Percentiles rank a stretch among this genome's conserved stretches.
These are phyloP conservation scores for Tarsius wallacei DNA, from an alignment of 2,797 vertebrate species.

Conservation along the genomic window DNA sequence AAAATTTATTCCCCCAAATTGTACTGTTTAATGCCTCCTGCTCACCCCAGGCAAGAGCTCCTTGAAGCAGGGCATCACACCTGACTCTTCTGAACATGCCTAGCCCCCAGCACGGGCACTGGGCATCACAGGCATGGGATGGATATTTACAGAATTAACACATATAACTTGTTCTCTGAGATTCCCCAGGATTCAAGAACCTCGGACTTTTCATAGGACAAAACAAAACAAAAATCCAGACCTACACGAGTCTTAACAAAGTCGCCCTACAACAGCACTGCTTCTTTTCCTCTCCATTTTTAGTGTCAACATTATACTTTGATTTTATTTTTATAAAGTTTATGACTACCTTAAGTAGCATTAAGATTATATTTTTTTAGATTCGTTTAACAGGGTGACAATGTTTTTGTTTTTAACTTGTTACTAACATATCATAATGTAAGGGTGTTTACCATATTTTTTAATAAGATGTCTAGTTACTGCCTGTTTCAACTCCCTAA, in stretches of 20 bases:
- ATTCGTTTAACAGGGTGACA: neutral
- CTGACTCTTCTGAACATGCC: neutral
- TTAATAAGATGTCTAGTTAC: neutral
- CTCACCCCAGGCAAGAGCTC: neutral
- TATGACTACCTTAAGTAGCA: neutral
- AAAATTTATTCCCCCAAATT: neutral
- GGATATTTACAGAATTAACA: neutral
- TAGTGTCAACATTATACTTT: neutral
- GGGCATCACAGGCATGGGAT: neutral
- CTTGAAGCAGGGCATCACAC: neutral
- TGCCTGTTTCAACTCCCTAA: neutral
- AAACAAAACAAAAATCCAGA: neutral
- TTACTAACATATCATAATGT: neutral
- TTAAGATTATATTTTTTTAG: neutral
- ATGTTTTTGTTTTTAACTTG: neutral
- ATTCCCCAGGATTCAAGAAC: neutral
- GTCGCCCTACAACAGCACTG: rapidly evolving
- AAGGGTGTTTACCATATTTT: neutral
- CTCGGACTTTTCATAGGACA: neutral
- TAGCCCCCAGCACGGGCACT: neutral
- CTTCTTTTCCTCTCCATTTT: too few species aligned
- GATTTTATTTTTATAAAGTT: neutral
- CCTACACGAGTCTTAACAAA: neutral
- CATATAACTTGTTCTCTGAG: neutral
- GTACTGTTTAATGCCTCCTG: neutral